Conservation (phyloP, 2,113 vertebrate species). For the Oncorhynchus gorbuscha region DNA sequence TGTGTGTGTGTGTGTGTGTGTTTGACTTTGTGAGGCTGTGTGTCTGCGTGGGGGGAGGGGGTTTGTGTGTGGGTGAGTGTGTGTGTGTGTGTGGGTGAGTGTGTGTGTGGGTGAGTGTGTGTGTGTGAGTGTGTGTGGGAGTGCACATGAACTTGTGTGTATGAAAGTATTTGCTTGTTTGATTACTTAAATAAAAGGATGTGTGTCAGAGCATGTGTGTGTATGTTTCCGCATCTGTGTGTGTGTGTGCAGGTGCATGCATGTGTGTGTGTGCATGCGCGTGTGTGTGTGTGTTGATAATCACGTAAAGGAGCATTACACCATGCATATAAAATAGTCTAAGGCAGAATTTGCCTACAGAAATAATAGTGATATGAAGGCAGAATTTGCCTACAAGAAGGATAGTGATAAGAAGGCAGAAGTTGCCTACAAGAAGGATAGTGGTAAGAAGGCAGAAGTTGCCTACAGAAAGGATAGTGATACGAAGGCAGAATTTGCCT, state of each 20-base stretch:
- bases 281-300: neutral
- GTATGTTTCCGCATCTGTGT: neutral
- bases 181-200: neutral
- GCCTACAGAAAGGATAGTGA: no score
- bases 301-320: slow-evolving; percentile 30
- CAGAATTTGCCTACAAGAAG: no score
- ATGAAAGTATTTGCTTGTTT: no score
- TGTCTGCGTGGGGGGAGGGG: neutral
- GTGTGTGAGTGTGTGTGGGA: no score
- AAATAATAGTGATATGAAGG: no score
- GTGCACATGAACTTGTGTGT: neutral
- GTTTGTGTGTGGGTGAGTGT: slow-evolving; percentile 19
- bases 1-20: no score
- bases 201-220: neutral
- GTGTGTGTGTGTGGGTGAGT: neutral
- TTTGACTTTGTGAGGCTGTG: slow-evolving; percentile 9
- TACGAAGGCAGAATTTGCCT: no score
- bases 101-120: neutral
- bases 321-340: slow-evolving; percentile 26
- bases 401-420: no score
- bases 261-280: neutral
- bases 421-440: no score
- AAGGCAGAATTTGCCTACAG: neutral
- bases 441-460: no score
- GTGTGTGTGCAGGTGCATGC: neutral